Percentiles rank a stretch among this genome's conserved stretches.
Conservation (phyloP, 2,888 invertebrate species). For the Melieria omissa region DNA sequence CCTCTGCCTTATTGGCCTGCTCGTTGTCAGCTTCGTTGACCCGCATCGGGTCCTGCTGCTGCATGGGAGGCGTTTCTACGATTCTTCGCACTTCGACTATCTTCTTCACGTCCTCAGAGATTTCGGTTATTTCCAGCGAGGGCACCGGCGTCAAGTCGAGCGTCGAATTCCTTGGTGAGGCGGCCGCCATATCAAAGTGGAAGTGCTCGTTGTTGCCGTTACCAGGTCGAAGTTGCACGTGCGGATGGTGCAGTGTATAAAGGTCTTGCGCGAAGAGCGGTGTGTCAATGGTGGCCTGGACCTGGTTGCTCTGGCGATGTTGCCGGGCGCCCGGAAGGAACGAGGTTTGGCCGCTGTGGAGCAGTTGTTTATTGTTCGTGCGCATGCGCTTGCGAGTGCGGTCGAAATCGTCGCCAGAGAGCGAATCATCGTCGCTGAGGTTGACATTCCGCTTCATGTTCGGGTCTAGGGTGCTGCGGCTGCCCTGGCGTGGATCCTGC, state of each 20-base stretch:
- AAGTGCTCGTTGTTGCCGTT: neutral
- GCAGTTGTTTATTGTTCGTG: slow-evolving; percentile 43
- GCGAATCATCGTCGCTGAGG: slow-evolving; percentile 40
- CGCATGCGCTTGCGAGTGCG: slow-evolving; percentile 46
- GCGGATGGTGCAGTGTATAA: slow-evolving; percentile 7
- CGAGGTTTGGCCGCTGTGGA: slow-evolving; percentile 31
- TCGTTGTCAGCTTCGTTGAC: neutral
- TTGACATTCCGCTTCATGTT: slow-evolving; percentile 35
- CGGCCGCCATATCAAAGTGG: neutral
- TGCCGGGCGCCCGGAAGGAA: slow-evolving; percentile 42
- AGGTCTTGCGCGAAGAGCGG: slow-evolving; percentile 10
- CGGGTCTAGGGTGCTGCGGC: slow-evolving; percentile 40
- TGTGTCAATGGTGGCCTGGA: slow-evolving; percentile 13
- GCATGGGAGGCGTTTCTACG: slow-evolving; percentile 26
- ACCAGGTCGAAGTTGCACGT: slow-evolving; percentile 4
- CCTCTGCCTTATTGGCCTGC: neutral
- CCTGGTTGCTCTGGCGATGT: slow-evolving; percentile 5
- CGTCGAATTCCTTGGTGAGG: neutral
- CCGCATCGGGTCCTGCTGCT: neutral
- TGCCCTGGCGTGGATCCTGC: slow-evolving; percentile 38
- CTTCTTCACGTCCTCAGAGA: slow-evolving; percentile 26
- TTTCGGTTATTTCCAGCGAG: slow-evolving; percentile 36
- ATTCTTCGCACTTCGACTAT: slow-evolving; percentile 23
- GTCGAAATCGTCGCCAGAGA: slow-evolving; percentile 46
- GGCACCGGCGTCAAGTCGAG: slow-evolving; percentile 28